Conservation (phyloP, 2,113 vertebrate genomes). For the Aptenodytes patagonicus region DNA sequence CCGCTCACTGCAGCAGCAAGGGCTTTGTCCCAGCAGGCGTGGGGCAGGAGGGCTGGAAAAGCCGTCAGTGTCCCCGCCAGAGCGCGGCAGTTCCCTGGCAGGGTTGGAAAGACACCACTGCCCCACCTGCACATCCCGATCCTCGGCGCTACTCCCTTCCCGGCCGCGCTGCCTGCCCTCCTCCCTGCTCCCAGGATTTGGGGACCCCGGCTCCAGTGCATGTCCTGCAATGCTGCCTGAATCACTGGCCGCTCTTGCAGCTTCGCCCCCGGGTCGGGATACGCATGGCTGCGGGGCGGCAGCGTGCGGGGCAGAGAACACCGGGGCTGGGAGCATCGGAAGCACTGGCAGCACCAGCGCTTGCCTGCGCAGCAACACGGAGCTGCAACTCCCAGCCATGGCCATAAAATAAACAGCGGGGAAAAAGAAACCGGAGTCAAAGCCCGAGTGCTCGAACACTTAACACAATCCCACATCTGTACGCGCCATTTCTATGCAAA, state of each 20-base stretch:
- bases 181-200: background rate
- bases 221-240: background rate
- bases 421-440: background rate
- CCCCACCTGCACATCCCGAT: background rate
- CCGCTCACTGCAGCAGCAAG: background rate
- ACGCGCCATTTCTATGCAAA: rapidly evolving
- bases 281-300: background rate
- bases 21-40: background rate
- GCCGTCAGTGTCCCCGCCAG: no score
- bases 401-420: background rate
- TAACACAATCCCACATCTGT: background rate
- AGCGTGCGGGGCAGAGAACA: background rate
- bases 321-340: background rate
- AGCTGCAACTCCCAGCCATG: background rate
- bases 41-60: background rate
- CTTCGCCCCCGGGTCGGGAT: background rate
- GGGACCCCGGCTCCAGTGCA: background rate
- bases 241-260: background rate
- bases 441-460: background rate
- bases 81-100: no score
- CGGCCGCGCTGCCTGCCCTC: background rate
- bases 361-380: background rate
- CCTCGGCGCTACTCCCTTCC: background rate
- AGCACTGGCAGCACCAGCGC: no score
- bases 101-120: background rate